phyloP scores from a whole-genome alignment of 2,113 vertebrate genomes.

The Anarrhichthys ocellatus region DNA sequence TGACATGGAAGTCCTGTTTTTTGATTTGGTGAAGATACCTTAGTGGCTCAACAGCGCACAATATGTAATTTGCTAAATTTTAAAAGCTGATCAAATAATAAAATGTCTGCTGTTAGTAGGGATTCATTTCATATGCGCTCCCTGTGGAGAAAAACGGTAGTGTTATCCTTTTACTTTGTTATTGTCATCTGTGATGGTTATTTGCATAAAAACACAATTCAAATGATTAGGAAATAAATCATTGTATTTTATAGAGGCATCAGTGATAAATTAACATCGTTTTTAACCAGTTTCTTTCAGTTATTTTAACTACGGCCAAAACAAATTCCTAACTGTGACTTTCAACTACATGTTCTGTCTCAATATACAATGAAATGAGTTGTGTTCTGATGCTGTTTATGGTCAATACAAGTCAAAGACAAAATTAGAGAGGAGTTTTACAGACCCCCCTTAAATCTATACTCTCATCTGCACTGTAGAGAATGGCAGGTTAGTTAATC shows the following conservation, averaged over 20 bases:
- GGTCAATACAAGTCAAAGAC: neutral
- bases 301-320: neutral
- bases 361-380: neutral
- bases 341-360: neutral
- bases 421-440: conserved; percentile 8
- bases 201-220: neutral
- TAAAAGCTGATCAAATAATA: conserved; percentile 35
- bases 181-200: neutral
- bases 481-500: neutral
- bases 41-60: conserved; percentile 14
- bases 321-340: conserved; percentile 4
- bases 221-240: neutral
- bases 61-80: conserved; percentile 21
- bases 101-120: conserved; percentile 23
- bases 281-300: neutral
- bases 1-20: conserved; percentile 24
- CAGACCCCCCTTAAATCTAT: neutral
- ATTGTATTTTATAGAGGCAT: neutral
- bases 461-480: conserved; percentile 10
- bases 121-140: conserved; percentile 12
- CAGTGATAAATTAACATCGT: neutral
- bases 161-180: neutral
- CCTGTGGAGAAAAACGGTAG: neutral
- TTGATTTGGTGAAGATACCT: conserved; percentile 25
- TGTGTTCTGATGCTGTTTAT: neutral